phyloP scores from a whole-genome alignment of 2,888 invertebrate species.

The Mantis religiosa region DNA sequence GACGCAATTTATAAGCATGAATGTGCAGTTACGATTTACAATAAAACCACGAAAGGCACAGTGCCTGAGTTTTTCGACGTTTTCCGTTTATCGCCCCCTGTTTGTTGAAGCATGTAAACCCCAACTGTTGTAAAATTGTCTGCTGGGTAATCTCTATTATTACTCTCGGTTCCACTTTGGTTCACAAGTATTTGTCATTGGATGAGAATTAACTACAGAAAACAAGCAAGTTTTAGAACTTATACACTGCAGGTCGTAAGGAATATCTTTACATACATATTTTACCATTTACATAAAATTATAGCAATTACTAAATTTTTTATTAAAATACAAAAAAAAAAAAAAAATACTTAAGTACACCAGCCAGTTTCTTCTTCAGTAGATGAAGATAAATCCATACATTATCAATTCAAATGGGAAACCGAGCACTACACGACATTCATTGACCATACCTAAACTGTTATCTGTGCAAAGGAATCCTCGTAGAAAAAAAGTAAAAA shows the following conservation, averaged over 20 bases:
- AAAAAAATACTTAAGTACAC: too few relatives aligned
- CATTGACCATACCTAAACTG: too few relatives aligned
- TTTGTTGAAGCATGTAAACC: not conserved
- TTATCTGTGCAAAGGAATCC: too few relatives aligned
- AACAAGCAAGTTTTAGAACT: not conserved
- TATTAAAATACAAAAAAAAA: too few relatives aligned
- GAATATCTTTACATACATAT: too few relatives aligned
- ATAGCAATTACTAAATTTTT: too few relatives aligned
- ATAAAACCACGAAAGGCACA: not conserved
- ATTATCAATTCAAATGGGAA: too few relatives aligned
- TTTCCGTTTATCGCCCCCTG: not conserved
- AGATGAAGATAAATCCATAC: too few relatives aligned
- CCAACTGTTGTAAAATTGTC: not conserved
- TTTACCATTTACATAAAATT: too few relatives aligned
- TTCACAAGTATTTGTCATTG: not conserved
- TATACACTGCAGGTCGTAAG: not conserved
- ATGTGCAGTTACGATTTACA: not conserved
- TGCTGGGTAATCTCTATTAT: not conserved
- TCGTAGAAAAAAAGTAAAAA: too few relatives aligned
- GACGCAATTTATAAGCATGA: not conserved
- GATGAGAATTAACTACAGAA: not conserved
- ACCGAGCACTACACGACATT: too few relatives aligned
- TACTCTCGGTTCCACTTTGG: not conserved
- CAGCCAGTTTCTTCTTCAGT: too few relatives aligned
- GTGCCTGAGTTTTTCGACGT: not conserved